Conservation (phyloP, 2,113 vertebrate species). For the Megaceryle torquata region DNA sequence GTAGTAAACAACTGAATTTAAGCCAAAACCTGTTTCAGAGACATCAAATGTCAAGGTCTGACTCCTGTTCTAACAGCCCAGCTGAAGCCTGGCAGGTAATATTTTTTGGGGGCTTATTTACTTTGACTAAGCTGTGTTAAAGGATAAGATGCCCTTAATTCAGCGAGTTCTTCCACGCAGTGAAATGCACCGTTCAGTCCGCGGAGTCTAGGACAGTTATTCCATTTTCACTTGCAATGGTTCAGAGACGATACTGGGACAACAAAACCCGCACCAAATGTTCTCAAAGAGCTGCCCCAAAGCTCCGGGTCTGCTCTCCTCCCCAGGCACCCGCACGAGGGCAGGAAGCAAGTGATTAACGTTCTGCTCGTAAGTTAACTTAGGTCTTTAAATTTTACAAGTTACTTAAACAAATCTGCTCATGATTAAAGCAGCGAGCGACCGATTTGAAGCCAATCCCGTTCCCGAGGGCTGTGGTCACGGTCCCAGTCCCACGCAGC, state of each 20-base stretch:
- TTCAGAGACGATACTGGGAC: fast-evolving
- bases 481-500: background rate
- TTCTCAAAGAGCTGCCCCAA: fast-evolving
- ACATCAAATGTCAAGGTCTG: slow-evolving; percentile 46
- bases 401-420: background rate
- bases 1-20: slow-evolving; percentile 56
- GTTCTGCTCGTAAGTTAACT: background rate
- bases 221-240: fast-evolving
- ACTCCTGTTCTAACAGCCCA: background rate
- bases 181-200: fast-evolving
- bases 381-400: background rate
- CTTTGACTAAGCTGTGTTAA: background rate
- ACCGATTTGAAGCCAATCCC: background rate
- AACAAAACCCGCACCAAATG: fast-evolving
- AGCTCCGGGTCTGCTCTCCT: fast-evolving
- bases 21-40: slow-evolving; percentile 46
- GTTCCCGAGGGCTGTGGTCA: background rate
- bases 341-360: background rate
- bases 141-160: background rate
- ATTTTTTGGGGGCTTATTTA: background rate
- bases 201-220: fast-evolving
- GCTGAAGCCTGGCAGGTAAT: background rate
- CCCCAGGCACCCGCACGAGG: fast-evolving
- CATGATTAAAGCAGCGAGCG: fast-evolving
- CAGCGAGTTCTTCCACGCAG: fast-evolving